Evolutionary conservation across 1,140 invertebrate genomes (phyloP), one percentile per base, ranked within the genome.

Genomic region (Platyura marginata): DNA sequence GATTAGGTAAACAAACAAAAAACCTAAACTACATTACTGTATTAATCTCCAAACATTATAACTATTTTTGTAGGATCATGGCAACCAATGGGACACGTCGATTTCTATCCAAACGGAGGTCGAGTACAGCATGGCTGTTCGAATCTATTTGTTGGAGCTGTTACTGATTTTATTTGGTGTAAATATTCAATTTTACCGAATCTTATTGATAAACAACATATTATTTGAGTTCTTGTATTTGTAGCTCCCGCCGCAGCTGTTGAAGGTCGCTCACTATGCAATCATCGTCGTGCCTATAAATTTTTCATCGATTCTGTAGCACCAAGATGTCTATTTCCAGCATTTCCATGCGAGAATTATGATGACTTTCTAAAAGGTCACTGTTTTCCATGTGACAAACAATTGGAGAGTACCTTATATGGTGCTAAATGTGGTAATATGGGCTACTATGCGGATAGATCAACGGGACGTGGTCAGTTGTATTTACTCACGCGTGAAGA

Each of bases 241-340:
- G 62, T 66, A 53, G 66, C 70, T 51, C 72, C 78, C 34, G 78
- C 79, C 10, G 72, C 81, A n/a, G 59, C 57, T 48, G 72, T 79
- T 3, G 86, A 90, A 59, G 87, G 86, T 37, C 72, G 87, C 39
- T 87, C 82, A 23, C 58, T 93, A 42, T 93, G 89, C 64, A 92
- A 94, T 59, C 89, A 94, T 62, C 69, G 89, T 1, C 66, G 88
- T 20, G 88, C 89, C 0, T 92, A 92, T 62, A 90, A 91, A 53
- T 82, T 92, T 56, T 94, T 92, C 61, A 90, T 87, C 0, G 87
- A 94, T 56, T 90, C 85, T 1, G 79, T 93, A n/a, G 83, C 81
- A 3, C 83, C 85, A 0, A 74, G 81, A 43, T 93, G 89, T 55
- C 75, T 79, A 46, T 92, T 93, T 58, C 86, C 85, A 0, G 83